phyloP scores from a whole-genome alignment of 1,140 invertebrate genomes.

The Harlomillsia oculata region DNA sequence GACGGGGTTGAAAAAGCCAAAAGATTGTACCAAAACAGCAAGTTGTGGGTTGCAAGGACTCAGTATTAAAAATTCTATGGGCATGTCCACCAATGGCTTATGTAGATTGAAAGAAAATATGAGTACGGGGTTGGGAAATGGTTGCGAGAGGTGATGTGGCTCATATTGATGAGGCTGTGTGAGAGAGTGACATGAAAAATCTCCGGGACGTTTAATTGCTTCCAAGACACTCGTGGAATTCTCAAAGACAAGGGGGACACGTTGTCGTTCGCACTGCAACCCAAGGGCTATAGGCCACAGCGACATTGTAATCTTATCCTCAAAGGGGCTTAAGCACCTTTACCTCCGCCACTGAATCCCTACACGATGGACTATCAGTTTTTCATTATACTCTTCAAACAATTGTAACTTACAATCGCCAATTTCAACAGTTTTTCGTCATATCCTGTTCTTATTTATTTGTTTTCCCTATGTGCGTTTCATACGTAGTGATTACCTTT shows the following conservation, averaged over 20 bases:
- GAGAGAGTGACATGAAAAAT: constrained; percentile 35
- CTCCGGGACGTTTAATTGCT: constrained; percentile 36
- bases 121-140: constrained; percentile 29
- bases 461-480: too few species aligned
- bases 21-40: not conserved
- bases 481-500: too few species aligned
- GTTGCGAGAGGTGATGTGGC: constrained; percentile 28
- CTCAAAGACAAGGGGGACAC: constrained; percentile 20
- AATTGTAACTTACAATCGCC: too few species aligned
- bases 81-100: constrained; percentile 32
- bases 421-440: too few species aligned
- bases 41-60: not conserved
- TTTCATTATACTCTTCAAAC: too few species aligned
- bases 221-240: constrained; percentile 34
- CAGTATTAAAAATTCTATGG: constrained; percentile 35
- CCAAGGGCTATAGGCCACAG: too few species aligned
- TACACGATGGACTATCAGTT: too few species aligned
- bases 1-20: not conserved
- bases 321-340: too few species aligned
- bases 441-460: too few species aligned
- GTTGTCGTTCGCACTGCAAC: not conserved
- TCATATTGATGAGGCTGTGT: constrained; percentile 33
- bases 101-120: constrained; percentile 38
- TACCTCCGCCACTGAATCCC: too few species aligned
- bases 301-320: too few species aligned